Base-by-base conservation (phyloP, 92 coral and sea anemone species). In the Heliopora coerulea region DNA sequence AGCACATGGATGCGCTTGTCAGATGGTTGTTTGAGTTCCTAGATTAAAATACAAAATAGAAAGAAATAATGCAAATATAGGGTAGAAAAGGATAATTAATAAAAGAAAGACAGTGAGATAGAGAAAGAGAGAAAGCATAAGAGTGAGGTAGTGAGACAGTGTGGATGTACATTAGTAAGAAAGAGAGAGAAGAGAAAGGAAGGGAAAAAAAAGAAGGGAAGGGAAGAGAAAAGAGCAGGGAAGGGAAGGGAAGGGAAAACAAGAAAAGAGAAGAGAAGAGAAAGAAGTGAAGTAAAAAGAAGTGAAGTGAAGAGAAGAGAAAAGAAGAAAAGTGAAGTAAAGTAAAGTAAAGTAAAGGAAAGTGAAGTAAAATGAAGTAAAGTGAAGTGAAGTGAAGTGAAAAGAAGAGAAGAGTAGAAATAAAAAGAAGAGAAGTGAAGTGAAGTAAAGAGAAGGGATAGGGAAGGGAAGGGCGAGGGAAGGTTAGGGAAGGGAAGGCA, bases 1-100 rank as follows among this genome's bases (percentile, higher is more conserved):
- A 93, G 63, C 15, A 93, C 93, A 59, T 93, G 98, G 59, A 93
- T 93, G 19, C 98, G 89, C 72, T 87, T 84, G 57, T 93, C 96
- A 25, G 98, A 87, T 54, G 98, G 98, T 59, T 93, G 87, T 60
- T 73, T 85, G 49, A 93, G 68, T 66, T 93, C 98, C 98, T 93
- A 14, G 17, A 3, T 50, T n/a, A 23, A 54, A 17, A 28, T 17
- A 3, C 6, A 50, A 50, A 7, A 17, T 17, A 5, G 6, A 3
- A 50, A 50, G 58, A 21, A 56, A 56, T 12, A 3, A 28, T 56
- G 61, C 21, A 28, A 23, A 56, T 20, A 14, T 3, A 15, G 15
- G 4, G 60, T 4, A 26, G n/a, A n/a, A n/a, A n/a, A n/a, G n/a
- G n/a, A n/a, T n/a, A n/a, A n/a, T n/a, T n/a, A n/a, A n/a, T n/a